A percentile compares a stretch with the other conserved stretches of the same genome.
These are phyloP conservation scores for Lymantria monacha DNA, from an alignment of 2,888 invertebrate genomes.

Conservation along the genomic window DNA sequence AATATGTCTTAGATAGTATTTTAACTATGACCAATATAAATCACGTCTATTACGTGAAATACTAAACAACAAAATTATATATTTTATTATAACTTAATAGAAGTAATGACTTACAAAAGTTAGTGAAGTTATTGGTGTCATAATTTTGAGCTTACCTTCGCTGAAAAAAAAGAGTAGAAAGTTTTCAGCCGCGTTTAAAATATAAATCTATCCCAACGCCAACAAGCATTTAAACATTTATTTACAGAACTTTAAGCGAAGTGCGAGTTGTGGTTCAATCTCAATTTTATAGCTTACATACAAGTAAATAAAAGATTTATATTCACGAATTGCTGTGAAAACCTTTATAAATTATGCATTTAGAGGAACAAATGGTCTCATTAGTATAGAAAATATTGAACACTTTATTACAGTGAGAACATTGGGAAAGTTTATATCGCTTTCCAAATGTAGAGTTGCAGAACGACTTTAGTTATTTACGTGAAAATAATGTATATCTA, in stretches of 20 bases:
- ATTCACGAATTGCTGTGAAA: background rate
- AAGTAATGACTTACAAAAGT: too few relatives aligned
- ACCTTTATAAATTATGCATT: background rate
- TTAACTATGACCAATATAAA: too few relatives aligned
- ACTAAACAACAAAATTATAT: too few relatives aligned
- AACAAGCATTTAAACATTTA: background rate
- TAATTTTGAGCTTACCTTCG: too few relatives aligned
- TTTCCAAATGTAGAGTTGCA: too few relatives aligned
- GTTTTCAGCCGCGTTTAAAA: background rate
- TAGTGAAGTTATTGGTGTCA: too few relatives aligned
- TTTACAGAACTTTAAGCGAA: background rate
- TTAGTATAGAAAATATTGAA: background rate
- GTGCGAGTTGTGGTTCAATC: background rate
- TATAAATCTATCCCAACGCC: background rate
- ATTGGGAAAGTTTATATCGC: too few relatives aligned
- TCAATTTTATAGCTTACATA: background rate
- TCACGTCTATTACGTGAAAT: too few relatives aligned
- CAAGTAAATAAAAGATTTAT: background rate
- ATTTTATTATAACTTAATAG: too few relatives aligned
- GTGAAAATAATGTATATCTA: too few relatives aligned
- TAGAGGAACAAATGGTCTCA: background rate
- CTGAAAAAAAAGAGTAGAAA: background rate
- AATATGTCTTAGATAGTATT: too few relatives aligned
- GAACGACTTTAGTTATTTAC: too few relatives aligned
- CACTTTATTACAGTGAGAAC: background rate